These are phyloP conservation scores for Ascidia mentula DNA, from an alignment of 23 tunicate genomes.

Conservation along the genomic window DNA sequence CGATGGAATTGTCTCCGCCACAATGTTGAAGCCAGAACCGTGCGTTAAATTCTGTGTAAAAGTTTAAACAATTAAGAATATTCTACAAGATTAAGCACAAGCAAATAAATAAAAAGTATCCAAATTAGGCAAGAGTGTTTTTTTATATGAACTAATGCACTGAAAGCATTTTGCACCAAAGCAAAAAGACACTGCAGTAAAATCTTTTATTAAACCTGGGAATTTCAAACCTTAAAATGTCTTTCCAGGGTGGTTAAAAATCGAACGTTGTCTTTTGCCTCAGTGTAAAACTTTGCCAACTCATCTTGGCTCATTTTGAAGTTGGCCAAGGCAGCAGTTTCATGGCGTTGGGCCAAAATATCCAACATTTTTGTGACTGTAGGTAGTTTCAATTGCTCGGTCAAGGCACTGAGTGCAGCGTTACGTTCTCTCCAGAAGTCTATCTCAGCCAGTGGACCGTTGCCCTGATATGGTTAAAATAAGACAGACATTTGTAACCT, in stretches of 20 bases:
- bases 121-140: too few species aligned
- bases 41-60: constrained; percentile 73
- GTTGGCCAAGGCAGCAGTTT: constrained; percentile 81
- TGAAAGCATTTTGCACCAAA: too few species aligned
- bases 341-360: constrained; percentile 61
- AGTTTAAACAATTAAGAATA: too few species aligned
- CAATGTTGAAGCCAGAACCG: constrained; percentile 82
- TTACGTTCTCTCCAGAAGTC: constrained; percentile 96
- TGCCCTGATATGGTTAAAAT: too few species aligned
- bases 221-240: constrained; percentile 74
- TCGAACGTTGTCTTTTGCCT: constrained; percentile 95
- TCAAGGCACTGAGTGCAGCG: constrained; percentile 86
- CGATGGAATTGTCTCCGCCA: constrained; percentile 91
- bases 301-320: constrained; percentile 91
- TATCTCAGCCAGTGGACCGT: constrained; percentile 97
- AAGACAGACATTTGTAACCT: too few species aligned
- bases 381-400: constrained; percentile 87
- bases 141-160: too few species aligned
- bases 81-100: too few species aligned
- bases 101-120: too few species aligned
- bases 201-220: too few species aligned
- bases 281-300: constrained; percentile 79
- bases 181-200: too few species aligned
- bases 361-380: constrained; percentile 85
- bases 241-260: constrained; percentile 92